phyloP scores from a whole-genome alignment of 2,113 vertebrate genomes.

The Platysternon megacephalum region DNA sequence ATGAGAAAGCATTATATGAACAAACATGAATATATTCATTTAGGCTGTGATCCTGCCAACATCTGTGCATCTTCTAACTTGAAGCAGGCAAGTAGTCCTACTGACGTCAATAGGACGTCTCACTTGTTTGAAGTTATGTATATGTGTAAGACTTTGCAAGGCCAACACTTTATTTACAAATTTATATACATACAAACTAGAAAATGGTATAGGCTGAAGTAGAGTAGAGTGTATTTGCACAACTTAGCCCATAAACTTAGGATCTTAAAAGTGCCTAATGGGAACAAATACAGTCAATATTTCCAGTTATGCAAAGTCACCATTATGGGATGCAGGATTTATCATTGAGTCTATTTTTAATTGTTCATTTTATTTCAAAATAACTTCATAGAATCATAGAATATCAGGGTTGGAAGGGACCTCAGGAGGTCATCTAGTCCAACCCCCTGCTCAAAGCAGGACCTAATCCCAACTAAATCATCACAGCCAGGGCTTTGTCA shows the following conservation, averaged over 20 bases:
- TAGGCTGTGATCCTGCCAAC: neutral
- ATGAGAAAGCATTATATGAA: constrained; percentile 15
- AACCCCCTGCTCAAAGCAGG: no score
- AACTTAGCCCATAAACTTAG: neutral
- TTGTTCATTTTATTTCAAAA: neutral
- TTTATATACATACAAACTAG: neutral
- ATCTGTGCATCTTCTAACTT: neutral
- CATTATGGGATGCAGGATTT: neutral
- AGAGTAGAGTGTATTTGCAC: neutral
- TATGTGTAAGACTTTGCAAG: neutral
- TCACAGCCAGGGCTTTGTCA: no score
- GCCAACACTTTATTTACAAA: neutral
- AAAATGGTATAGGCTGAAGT: neutral
- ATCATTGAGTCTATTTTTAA: neutral
- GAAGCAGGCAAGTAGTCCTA: neutral
- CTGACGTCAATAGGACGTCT: neutral
- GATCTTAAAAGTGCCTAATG: neutral
- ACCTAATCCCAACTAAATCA: no score
- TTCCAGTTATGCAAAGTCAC: neutral
- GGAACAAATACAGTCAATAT: neutral
- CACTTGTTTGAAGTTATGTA: neutral
- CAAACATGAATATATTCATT: neutral
- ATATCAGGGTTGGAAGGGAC: no score
- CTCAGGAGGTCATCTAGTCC: no score
- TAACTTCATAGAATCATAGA: no score